phyloP scores from a whole-genome alignment of 2,888 invertebrate genomes.

The Choreutis nemorana region DNA sequence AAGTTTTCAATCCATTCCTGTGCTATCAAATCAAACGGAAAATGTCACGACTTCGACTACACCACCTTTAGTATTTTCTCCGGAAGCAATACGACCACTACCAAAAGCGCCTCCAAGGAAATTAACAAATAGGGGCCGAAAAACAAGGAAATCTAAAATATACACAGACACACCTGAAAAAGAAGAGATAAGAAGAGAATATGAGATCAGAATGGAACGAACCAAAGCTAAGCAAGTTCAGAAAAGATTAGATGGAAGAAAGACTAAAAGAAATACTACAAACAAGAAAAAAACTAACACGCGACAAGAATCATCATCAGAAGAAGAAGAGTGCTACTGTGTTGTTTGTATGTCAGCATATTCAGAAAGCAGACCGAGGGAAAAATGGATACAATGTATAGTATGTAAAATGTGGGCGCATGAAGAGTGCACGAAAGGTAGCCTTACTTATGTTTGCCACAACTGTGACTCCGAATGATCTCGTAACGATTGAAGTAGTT shows the following conservation, averaged over 20 bases:
- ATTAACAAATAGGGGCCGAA: constrained; percentile 8
- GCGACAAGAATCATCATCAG: constrained; percentile 6
- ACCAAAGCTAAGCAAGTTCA: constrained; percentile 11
- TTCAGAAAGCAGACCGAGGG: constrained; percentile 11
- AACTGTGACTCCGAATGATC: constrained; percentile 8
- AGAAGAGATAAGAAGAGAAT: constrained; percentile 12
- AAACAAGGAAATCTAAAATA: constrained; percentile 11
- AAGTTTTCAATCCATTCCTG: too few species aligned
- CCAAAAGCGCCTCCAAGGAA: constrained; percentile 13
- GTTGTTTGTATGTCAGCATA: constrained; percentile 10
- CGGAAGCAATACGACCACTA: constrained; percentile 12
- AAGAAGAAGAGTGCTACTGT: constrained; percentile 11
- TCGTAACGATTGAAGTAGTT: constrained; percentile 3
- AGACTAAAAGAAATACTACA: constrained; percentile 5
- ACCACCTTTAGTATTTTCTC: too few species aligned
- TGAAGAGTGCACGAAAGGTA: constrained; percentile 9
- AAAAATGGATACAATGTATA: constrained; percentile 12
- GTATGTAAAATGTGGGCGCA: constrained; percentile 10
- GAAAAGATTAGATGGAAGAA: constrained; percentile 9
- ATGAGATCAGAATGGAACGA: constrained; percentile 10
- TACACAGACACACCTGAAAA: constrained; percentile 16
- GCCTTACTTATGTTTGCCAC: constrained; percentile 5
- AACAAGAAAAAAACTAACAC: constrained; percentile 5
- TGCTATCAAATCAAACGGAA: too few species aligned
- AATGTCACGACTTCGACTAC: too few species aligned